Base-by-base conservation (phyloP, 37 sponge, comb jelly and placozoan genomes). In the Corticium candelabrum region DNA sequence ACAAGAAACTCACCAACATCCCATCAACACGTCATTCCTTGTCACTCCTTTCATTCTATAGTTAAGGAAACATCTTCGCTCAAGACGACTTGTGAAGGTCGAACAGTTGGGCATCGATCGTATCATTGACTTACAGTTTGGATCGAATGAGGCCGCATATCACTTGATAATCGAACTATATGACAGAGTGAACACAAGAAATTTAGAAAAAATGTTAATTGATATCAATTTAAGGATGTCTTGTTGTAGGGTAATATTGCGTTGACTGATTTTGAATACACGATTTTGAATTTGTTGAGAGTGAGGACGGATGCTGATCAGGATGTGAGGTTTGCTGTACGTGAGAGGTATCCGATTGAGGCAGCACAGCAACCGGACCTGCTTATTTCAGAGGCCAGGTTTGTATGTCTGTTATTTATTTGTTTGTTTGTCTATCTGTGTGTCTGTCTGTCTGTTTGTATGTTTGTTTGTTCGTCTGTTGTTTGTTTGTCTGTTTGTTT, bases 91-190 rank as follows among this genome's bases (percentile, higher is more conserved):
- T 37, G 81, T 84, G 34, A 40, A 76, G 41, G 50, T 98, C 38
- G 50, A 74, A 35, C 99, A 98, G 80, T 73, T 98, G 68, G 99
- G 99, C 0, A 86, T 87, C 57, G 99, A 98, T 75, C 83, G 99
- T 68, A 86, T 98, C 15, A 74, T 94, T 38, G 96, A 98, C 76
- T 41, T 98, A 37, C 88, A 89, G 84, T 98, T 98, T 88, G 96
- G 96, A 35, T 85, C 89, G 3, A 86, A 84, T 7, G 88, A 94
- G 35, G 90, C 82, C 21, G 84, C 90, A 39, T 90, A 92, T 67
- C 99, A 98, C 76, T 78, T 98, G 69, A 87, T 98, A 29, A 75
- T 98, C 39, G 99, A 98, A 77, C 83, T 98, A 3, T 98, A 98
- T 82, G 96, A 94, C 68, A 86, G 90, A 78, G 96, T 92, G 34